Evolutionary conservation across 2,113 vertebrate species (phyloP), one percentile per base, ranked within the genome.

Genomic region (Burhinus oedicnemus): DNA sequence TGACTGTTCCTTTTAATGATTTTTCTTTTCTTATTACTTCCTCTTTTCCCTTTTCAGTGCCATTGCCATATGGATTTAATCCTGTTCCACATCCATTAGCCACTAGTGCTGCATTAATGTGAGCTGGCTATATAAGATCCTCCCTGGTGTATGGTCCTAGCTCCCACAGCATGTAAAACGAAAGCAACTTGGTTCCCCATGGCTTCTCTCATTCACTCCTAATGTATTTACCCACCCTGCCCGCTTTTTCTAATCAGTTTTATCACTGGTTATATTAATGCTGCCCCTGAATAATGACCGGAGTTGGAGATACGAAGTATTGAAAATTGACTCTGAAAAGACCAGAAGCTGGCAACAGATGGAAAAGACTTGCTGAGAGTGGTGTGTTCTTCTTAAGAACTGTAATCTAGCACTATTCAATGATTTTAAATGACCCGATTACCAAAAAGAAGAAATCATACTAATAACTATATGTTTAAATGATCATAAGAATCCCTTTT

Each of bases 41-140:
- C 25, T 84, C 70, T 94, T 91, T 72, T 80, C 70, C 76, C 55
- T 89, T 94, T 91, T 86, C 77, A 81, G 71, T 95, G 85, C 71
- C 52, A 89, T 96, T 95, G 95, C 79, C 78, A 27, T 89, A 49
- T 81, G 64, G 64, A 78, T 95, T 91, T 91, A 96, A 95, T 97
- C 64, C 75, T 57, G 20, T 96, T 87, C 91, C 49, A 49, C 0
- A 0, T 93, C 76, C 95, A 87, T 95, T 96, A 95, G 77, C 78
- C 70, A 36, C 82, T 88, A 96, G 83, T 88, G 58, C 69, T 97
- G 65, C 69, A 64, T 96, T 96, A 89, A 74, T 83, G 77, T 89
- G 74, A 64, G 54, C 82, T 94, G 77, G 40, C 87, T 95, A 15
- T 77, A 25, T 84, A 68, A 93, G 78, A 91, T 94, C 65, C 90